These are phyloP conservation scores for Nothocercus nigrocapillus DNA, from an alignment of 2,113 vertebrate species.

Conservation along the genomic window DNA sequence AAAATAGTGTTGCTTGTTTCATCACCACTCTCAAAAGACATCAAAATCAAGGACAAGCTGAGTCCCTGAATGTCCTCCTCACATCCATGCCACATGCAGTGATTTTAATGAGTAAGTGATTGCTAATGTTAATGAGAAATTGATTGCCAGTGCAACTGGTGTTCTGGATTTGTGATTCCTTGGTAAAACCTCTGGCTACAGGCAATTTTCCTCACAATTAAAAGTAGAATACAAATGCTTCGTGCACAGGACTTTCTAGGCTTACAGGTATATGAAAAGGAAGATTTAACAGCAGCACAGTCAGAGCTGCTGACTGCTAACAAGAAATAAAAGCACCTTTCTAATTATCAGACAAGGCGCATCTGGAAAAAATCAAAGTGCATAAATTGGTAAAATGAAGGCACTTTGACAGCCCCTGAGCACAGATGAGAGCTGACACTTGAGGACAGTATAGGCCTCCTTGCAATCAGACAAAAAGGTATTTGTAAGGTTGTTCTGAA, in stretches of 20 bases:
- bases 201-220: background rate
- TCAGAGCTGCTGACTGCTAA: background rate
- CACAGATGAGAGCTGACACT: background rate
- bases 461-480: background rate
- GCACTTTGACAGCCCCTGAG: background rate
- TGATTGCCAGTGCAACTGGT: background rate
- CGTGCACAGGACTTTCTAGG: background rate
- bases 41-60: background rate
- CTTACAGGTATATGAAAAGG: background rate
- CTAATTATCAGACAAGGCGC: background rate
- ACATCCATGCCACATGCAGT: background rate
- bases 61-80: background rate
- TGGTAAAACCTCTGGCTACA: background rate
- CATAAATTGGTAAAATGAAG: slow-evolving; percentile 8
- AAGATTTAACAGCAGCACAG: background rate
- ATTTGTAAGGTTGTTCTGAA: background rate
- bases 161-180: background rate
- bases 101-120: background rate
- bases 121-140: background rate
- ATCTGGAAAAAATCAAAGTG: background rate
- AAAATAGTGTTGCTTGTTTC: background rate
- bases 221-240: background rate
- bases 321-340: background rate
- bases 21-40: background rate
- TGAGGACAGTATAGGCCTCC: background rate